Conservation (phyloP, 2,113 vertebrate genomes). For the Crypturellus undulatus region DNA sequence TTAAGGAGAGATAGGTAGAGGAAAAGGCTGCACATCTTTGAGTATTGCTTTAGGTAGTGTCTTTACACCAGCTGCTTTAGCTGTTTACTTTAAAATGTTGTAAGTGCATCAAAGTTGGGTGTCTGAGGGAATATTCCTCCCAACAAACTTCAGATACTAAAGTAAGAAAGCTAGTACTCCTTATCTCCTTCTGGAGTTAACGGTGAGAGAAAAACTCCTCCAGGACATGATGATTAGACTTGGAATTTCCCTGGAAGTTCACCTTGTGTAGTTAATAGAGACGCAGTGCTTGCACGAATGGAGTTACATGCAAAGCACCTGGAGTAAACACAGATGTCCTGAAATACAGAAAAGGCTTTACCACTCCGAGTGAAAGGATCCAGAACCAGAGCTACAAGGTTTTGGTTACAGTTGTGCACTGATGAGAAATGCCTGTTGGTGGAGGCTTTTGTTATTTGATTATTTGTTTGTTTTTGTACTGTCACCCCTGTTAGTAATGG, state of each 20-base stretch:
- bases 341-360: background rate
- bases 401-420: rapidly evolving
- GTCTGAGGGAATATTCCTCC: background rate
- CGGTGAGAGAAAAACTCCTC: background rate
- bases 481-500: rapidly evolving
- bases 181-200: background rate
- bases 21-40: background rate
- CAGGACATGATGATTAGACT: background rate
- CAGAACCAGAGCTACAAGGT: background rate
- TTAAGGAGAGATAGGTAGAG: background rate
- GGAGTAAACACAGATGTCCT: background rate
- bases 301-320: background rate
- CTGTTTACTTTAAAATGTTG: background rate
- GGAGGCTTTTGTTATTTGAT: background rate
- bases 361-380: rapidly evolving
- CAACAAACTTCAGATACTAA: background rate
- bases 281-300: background rate
- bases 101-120: background rate
- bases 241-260: background rate
- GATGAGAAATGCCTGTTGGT: background rate
- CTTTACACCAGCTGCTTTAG: background rate
- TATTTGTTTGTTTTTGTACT: background rate
- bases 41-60: background rate
- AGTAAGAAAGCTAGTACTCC: background rate
- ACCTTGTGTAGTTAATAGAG: too few relatives aligned